phyloP scores from a whole-genome alignment of 1,140 invertebrate species.

The Anastrepha obliqua region DNA sequence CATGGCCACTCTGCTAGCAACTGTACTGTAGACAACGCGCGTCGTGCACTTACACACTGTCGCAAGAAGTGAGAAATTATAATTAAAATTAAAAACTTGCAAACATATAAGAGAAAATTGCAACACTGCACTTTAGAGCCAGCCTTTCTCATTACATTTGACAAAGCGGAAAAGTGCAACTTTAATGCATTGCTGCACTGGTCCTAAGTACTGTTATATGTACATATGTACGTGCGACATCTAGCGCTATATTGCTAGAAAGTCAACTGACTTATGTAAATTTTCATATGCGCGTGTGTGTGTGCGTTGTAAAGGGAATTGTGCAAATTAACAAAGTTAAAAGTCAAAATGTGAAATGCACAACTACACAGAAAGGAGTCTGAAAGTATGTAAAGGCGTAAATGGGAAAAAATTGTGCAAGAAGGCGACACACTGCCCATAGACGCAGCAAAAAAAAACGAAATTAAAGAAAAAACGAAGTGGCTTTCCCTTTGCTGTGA shows the following conservation, averaged over 20 bases:
- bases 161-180: constrained; percentile 38
- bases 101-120: not conserved
- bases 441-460: not conserved
- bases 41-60: not conserved
- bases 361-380: not conserved
- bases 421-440: not conserved
- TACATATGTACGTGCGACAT: not conserved
- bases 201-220: not conserved
- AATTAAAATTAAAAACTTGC: constrained; percentile 42
- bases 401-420: constrained; percentile 8
- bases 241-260: constrained; percentile 31
- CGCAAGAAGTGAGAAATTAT: constrained; percentile 5
- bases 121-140: not conserved
- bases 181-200: constrained; percentile 18
- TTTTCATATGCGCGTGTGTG: not conserved
- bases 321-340: constrained; percentile 51
- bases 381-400: not conserved
- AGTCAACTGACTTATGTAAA: constrained; percentile 40
- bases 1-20: not conserved
- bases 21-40: not conserved
- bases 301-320: constrained; percentile 12
- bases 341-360: constrained; percentile 39
- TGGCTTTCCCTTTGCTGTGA: not conserved
- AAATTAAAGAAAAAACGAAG: not conserved
- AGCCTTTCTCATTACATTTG: not conserved